phyloP scores from a whole-genome alignment of 2,888 invertebrate genomes.

The Sisyra terminalis region DNA sequence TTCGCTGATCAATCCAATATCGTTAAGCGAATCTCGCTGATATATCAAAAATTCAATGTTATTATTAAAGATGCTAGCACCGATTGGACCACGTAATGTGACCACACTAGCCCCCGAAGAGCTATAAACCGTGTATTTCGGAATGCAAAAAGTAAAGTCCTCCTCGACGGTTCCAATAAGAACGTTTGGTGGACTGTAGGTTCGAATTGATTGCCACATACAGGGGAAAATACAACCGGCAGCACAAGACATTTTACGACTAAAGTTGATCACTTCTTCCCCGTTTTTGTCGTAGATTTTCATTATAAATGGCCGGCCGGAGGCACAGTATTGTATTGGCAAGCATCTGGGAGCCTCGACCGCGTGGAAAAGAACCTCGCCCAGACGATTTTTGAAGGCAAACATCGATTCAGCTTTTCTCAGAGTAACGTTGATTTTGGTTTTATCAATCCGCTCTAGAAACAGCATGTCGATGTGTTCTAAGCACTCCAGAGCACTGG shows the following conservation, averaged over 20 bases:
- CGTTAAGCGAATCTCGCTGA: not conserved
- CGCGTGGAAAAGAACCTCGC: not conserved
- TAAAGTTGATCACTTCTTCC: not conserved
- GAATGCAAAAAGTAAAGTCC: constrained; percentile 1
- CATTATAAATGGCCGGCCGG: not conserved
- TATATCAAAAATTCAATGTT: not conserved
- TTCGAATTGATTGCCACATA: not conserved
- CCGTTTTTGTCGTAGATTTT: not conserved
- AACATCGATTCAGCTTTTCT: not conserved
- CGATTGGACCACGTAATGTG: not conserved
- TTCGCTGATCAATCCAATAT: not conserved
- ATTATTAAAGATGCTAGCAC: not conserved
- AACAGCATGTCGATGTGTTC: too few relatives aligned
- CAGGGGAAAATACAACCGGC: constrained; percentile 1
- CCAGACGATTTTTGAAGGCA: not conserved
- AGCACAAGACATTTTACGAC: not conserved
- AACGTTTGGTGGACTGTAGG: not conserved
- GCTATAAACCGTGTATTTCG: not conserved
- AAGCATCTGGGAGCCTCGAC: not conserved
- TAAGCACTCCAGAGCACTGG: too few relatives aligned
- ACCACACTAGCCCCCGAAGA: not conserved
- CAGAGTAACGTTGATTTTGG: too few relatives aligned
- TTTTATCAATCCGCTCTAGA: too few relatives aligned
- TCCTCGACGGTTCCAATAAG: not conserved
- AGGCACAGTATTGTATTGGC: not conserved